Conservation (phyloP, 2,797 vertebrate species). For the Rhincodon typus region DNA sequence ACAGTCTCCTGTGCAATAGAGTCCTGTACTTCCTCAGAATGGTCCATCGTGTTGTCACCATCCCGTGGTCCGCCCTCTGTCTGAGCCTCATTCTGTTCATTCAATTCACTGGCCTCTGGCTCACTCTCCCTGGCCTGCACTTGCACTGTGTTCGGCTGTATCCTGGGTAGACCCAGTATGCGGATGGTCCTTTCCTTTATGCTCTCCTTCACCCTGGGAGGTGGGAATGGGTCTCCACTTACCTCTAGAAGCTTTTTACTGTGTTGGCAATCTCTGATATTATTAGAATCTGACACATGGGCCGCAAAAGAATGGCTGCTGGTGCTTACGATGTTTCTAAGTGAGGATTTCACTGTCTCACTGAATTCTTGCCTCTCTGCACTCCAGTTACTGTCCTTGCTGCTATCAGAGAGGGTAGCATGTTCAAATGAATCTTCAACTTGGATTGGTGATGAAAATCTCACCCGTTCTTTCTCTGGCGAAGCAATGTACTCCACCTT, state of each 20-base stretch:
- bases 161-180: background rate
- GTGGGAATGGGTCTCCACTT: background rate
- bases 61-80: background rate
- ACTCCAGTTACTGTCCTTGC: background rate
- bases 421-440: background rate
- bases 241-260: too few species aligned
- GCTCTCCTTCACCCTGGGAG: background rate
- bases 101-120: background rate
- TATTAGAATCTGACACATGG: background rate
- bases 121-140: background rate
- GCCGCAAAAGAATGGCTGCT: too few species aligned
- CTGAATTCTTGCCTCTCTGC: too few species aligned
- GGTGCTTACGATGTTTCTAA: background rate
- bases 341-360: too few species aligned
- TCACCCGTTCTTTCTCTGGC: slow-evolving; percentile 48
- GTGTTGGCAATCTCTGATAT: background rate
- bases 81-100: background rate
- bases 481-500: slow-evolving; percentile 56
- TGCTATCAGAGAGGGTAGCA: background rate
- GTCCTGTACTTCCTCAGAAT: too few species aligned
- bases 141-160: slow-evolving; percentile 13
- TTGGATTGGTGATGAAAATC: background rate
- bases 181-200: slow-evolving; percentile 40
- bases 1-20: too few species aligned
- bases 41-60: background rate